Evolutionary conservation across 2,888 invertebrate species (phyloP).

Genomic region (Elmis aenea): DNA sequence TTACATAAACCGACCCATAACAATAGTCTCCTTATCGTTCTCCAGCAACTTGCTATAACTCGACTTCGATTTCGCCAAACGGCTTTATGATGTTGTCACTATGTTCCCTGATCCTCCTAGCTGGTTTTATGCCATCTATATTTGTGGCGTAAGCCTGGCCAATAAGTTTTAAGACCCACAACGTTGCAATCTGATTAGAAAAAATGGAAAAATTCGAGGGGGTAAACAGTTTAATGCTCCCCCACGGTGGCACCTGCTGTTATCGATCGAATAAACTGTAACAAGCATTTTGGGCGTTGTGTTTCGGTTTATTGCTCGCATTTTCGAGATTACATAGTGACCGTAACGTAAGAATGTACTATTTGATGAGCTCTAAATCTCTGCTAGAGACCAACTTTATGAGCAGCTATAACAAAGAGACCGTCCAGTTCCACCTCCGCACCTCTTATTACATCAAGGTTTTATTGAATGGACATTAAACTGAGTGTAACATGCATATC

Average conservation of each 20-base stretch:
- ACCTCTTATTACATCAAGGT: conserved; percentile 15
- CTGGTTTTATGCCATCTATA: not conserved
- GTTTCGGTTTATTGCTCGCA: conserved; percentile 16
- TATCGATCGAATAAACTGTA: conserved; percentile 7
- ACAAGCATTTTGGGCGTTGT: conserved; percentile 15
- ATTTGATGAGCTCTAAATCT: conserved; percentile 19
- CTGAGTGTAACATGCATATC: conserved; percentile 16
- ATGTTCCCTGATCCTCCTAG: conserved; percentile 6
- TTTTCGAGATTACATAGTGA: conserved; percentile 16
- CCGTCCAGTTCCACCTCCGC: conserved; percentile 13
- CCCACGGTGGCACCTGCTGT: too few relatives aligned
- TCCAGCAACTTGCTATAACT: conserved; percentile 28
- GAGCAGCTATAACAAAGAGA: conserved; percentile 16
- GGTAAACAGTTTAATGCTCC: too few relatives aligned
- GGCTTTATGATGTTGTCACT: conserved; percentile 28
- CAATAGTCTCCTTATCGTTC: conserved; percentile 32
- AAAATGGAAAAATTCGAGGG: too few relatives aligned
- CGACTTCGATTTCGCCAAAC: conserved; percentile 27
- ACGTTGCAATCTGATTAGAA: too few relatives aligned
- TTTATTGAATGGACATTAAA: conserved; percentile 19
- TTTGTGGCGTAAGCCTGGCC: not conserved
- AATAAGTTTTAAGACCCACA: conserved; percentile 6
- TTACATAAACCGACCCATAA: conserved; percentile 32
- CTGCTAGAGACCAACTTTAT: conserved; percentile 14
- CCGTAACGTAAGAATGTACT: conserved; percentile 6